Evolutionary conservation across 2,797 vertebrate species (phyloP).

Genomic region (Rhodeus uyekii): DNA sequence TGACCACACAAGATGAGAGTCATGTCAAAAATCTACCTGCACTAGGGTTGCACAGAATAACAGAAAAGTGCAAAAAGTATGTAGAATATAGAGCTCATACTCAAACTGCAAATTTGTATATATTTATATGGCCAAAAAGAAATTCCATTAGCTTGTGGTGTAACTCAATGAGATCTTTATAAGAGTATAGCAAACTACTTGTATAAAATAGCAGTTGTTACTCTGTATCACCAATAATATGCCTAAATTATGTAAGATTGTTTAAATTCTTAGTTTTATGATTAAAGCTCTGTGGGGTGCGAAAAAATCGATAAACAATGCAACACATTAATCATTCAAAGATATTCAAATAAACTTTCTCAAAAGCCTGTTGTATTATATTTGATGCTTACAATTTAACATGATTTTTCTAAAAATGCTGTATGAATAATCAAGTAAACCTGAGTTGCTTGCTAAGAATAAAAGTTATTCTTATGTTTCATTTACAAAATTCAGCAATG

Average conservation of each 20-base stretch:
- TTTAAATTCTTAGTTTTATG: not conserved
- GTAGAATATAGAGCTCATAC: not conserved
- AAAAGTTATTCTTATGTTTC: not conserved
- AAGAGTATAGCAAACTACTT: not conserved
- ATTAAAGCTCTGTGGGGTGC: too few species aligned
- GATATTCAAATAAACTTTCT: too few species aligned
- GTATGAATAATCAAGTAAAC: too few species aligned
- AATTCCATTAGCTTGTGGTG: not conserved
- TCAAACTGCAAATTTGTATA: not conserved
- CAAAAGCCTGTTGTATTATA: too few species aligned
- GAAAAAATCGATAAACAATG: too few species aligned
- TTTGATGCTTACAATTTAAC: too few species aligned
- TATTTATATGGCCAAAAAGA: not conserved
- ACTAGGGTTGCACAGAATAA: not conserved
- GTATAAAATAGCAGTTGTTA: not conserved
- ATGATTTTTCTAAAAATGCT: too few species aligned
- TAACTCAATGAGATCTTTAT: not conserved
- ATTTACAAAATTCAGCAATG: too few species aligned
- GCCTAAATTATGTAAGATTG: not conserved
- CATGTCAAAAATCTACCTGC: not conserved
- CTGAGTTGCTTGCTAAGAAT: too few species aligned
- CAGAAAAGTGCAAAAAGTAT: not conserved
- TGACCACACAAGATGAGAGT: conserved; percentile 19
- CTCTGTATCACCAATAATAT: not conserved
- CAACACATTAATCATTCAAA: too few species aligned